Percentiles rank a stretch among this genome's conserved stretches.
phyloP scores from a whole-genome alignment of 1,140 invertebrate genomes.

The Trichonephila clavipes region DNA sequence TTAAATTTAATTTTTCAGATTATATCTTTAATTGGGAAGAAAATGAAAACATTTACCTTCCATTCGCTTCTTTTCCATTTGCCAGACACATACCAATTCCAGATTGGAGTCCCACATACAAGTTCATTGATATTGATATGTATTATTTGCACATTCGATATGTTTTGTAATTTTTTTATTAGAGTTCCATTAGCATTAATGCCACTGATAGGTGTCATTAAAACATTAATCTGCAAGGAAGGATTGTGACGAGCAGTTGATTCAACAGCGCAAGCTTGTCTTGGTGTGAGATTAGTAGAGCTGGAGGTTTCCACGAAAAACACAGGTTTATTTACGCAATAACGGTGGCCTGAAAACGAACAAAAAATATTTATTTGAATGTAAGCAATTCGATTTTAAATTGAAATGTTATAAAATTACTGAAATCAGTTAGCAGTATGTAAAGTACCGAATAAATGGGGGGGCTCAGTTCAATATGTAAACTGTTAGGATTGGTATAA shows the following conservation, averaged over 20 bases:
- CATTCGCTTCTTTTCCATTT: slow-evolving; percentile 66
- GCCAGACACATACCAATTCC: slow-evolving; percentile 84
- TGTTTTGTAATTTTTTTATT: background rate
- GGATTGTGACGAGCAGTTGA: slow-evolving; percentile 85
- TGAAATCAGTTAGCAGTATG: background rate
- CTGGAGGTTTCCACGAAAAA: slow-evolving; percentile 84
- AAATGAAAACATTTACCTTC: slow-evolving; percentile 43
- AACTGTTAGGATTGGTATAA: too few relatives aligned
- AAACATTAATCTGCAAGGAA: slow-evolving; percentile 83
- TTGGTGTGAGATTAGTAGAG: slow-evolving; percentile 81
- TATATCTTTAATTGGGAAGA: background rate
- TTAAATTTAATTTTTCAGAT: too few relatives aligned
- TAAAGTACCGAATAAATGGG: too few relatives aligned
- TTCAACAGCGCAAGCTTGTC: slow-evolving; percentile 87
- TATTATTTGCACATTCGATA: slow-evolving; percentile 80
- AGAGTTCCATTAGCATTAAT: slow-evolving; percentile 79
- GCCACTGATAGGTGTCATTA: slow-evolving; percentile 81
- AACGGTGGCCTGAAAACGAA: background rate
- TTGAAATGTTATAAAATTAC: background rate
- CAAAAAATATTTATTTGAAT: background rate
- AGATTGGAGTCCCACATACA: slow-evolving; percentile 84
- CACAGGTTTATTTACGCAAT: slow-evolving; percentile 79
- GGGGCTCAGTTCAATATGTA: too few relatives aligned
- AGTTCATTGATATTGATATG: slow-evolving; percentile 84
- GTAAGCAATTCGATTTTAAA: background rate